A percentile compares a stretch with the other conserved stretches of the same genome.
These are phyloP conservation scores for Macrophya annulata DNA, from an alignment of 2,888 invertebrate genomes.

Conservation along the genomic window DNA sequence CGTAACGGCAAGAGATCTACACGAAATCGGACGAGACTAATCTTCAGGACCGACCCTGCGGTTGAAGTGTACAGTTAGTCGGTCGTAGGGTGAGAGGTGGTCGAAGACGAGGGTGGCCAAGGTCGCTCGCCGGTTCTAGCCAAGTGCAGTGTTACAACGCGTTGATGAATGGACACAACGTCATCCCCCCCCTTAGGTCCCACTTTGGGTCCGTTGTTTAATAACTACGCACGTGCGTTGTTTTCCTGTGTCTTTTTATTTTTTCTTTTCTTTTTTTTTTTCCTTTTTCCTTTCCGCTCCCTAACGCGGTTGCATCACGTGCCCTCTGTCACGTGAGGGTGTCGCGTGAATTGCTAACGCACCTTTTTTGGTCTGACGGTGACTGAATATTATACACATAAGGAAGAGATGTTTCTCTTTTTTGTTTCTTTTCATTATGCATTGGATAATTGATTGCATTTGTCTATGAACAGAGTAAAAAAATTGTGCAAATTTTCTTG, in stretches of 20 bases:
- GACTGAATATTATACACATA: background rate
- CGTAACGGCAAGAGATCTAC: constrained; percentile 51
- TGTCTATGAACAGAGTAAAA: background rate
- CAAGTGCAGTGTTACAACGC: constrained; percentile 46
- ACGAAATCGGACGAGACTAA: constrained; percentile 52
- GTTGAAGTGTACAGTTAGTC: constrained; percentile 59
- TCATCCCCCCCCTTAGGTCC: constrained; percentile 44
- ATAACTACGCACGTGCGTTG: constrained; percentile 55
- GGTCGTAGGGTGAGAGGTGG: constrained; percentile 50
- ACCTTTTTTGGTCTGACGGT: constrained; percentile 2
- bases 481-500: background rate
- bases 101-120: constrained; percentile 62
- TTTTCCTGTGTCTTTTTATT: constrained; percentile 1
- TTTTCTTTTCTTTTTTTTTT: background rate
- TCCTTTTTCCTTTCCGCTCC: constrained; percentile 11
- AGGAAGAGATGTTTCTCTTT: background rate
- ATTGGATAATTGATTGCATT: background rate
- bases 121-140: constrained; percentile 60
- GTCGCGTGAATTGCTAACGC: constrained; percentile 34
- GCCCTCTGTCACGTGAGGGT: constrained; percentile 43
- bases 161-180: constrained; percentile 62
- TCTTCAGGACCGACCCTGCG: constrained; percentile 52
- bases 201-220: constrained; percentile 43
- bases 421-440: background rate
- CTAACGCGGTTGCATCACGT: constrained; percentile 43